Evolutionary conservation across 1,140 invertebrate species (phyloP).

Genomic region (Bombus waltoni): DNA sequence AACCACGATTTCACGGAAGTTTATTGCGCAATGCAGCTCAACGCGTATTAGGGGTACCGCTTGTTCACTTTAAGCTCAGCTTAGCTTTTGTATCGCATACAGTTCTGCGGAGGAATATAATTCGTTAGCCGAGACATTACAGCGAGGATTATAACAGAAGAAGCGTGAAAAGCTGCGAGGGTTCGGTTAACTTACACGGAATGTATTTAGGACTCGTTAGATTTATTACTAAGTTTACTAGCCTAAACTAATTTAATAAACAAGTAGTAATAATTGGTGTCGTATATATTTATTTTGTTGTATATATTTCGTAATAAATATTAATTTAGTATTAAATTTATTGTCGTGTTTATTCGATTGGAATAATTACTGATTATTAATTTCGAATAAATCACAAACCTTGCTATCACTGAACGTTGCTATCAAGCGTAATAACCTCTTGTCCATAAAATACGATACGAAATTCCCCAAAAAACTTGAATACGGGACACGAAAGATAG

Average conservation of each 20-base stretch:
- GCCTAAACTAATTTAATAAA: too few relatives aligned
- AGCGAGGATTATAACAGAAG: not conserved
- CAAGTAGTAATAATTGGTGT: too few relatives aligned
- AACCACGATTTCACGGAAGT: constrained; percentile 16
- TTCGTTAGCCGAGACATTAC: not conserved
- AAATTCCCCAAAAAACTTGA: not conserved
- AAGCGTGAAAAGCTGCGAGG: not conserved
- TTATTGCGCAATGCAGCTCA: constrained; percentile 2
- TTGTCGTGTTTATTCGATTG: not conserved
- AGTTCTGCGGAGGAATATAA: not conserved
- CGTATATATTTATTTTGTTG: too few relatives aligned
- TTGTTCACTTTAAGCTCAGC: constrained; percentile 27
- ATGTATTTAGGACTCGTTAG: not conserved
- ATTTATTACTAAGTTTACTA: not conserved
- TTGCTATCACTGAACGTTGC: not conserved
- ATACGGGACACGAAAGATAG: not conserved
- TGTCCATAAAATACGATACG: not conserved
- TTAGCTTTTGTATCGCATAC: constrained; percentile 33
- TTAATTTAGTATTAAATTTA: not conserved
- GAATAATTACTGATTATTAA: not conserved
- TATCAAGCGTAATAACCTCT: not conserved
- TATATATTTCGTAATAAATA: not conserved
- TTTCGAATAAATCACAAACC: not conserved
- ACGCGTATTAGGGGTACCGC: constrained; percentile 10
- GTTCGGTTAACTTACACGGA: not conserved